These are phyloP conservation scores for Mus caroli DNA, from an alignment of 2,797 vertebrate species.

Conservation along the genomic window DNA sequence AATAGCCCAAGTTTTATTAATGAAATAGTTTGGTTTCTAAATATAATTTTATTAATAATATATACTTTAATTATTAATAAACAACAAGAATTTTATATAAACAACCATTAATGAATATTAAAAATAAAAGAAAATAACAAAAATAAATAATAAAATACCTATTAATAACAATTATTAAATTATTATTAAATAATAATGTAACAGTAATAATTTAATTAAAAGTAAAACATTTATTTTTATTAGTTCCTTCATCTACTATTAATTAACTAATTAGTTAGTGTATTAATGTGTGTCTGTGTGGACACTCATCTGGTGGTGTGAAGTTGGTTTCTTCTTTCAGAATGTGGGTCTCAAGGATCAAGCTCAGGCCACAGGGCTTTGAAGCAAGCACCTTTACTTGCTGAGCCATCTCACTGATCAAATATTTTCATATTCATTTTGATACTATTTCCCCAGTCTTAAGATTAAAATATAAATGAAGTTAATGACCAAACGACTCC, in stretches of 20 bases:
- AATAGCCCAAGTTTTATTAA: not conserved
- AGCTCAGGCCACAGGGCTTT: not conserved
- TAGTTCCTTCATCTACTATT: not conserved
- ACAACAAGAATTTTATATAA: not conserved
- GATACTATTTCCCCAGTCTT: conserved; percentile 22
- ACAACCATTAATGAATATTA: not conserved
- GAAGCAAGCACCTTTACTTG: not conserved
- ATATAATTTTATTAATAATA: not conserved
- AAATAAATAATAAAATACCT: not conserved
- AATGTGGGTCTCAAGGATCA: not conserved
- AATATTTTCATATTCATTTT: not conserved
- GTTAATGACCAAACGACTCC: conserved; percentile 5
- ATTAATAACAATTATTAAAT: not conserved
- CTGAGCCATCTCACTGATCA: not conserved
- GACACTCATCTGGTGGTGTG: not conserved
- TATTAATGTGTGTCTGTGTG: not conserved
- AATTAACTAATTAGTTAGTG: not conserved
- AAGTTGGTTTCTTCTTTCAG: not conserved
- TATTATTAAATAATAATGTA: not conserved
- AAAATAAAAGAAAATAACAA: too few species aligned
- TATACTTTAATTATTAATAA: not conserved
- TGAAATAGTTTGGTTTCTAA: not conserved
- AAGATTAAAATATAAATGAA: conserved; percentile 24
- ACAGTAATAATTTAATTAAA: not conserved
- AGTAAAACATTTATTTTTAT: not conserved